These are phyloP conservation scores for Tyrannus savana DNA, from an alignment of 2,113 vertebrate genomes.

Conservation along the genomic window DNA sequence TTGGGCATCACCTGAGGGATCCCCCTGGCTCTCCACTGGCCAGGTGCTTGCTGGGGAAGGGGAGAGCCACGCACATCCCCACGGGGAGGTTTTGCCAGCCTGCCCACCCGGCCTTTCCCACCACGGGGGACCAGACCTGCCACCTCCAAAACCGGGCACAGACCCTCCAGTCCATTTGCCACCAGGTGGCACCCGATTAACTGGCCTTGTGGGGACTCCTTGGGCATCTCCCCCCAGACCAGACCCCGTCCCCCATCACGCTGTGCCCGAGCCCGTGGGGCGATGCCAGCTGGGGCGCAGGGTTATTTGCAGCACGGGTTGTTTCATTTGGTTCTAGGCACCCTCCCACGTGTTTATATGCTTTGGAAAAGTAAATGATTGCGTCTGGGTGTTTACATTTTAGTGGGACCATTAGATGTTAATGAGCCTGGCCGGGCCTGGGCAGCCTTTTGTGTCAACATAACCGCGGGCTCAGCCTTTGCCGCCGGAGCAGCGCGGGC, in stretches of 20 bases:
- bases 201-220: fast-evolving
- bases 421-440: not conserved
- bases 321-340: not conserved
- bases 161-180: not conserved
- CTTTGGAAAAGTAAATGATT: not conserved
- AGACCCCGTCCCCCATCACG: fast-evolving
- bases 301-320: not conserved
- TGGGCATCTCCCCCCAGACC: not conserved
- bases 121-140: fast-evolving
- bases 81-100: fast-evolving
- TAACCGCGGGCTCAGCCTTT: not conserved
- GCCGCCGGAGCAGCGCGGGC: fast-evolving
- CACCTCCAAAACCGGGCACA: not conserved
- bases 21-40: not conserved
- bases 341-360: not conserved
- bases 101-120: not conserved
- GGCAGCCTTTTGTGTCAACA: not conserved
- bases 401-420: not conserved
- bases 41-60: not conserved
- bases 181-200: not conserved
- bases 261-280: not conserved
- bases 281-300: fast-evolving
- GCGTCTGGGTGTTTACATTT: not conserved
- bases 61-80: fast-evolving
- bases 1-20: not conserved